Evolutionary conservation across 2,888 invertebrate species (phyloP), one percentile per base, ranked within the genome.

Genomic region (Formica aserva): DNA sequence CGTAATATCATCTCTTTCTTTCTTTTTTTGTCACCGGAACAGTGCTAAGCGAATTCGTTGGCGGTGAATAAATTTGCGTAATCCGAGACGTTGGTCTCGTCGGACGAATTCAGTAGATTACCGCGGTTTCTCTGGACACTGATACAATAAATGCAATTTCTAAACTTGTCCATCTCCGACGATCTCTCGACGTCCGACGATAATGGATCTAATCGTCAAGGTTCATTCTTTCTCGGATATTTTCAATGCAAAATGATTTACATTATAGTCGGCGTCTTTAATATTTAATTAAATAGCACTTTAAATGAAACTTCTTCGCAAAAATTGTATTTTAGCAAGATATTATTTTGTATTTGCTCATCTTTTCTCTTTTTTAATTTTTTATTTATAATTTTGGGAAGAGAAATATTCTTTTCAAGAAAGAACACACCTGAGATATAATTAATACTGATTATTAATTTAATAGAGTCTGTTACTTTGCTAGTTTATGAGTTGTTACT

Each of bases 31-130:
- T 72, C 29, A 26, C 26, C 18, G 55, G 26, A 29, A 48, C 22
- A 41, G 41, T 26, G 72, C 26, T 67, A 74, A 78, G 63, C 52
- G 83, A 67, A 85, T 85, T 85, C 48, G 60, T 83, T 82, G 65
- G 55, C 6, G 80, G 26, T 35, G 82, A 82, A 83, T 85, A 85
- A 77, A 85, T 85, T 85, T 83, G 35, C 83, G 66, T 85, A 85
- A 85, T 85, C 67, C 69, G 32, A 69, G 62, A 66, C 60, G 69
- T 52, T n/a, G 48, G 8, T 52, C 45, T 72, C 26, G 22, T 41
- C 76, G 26, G 29, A 26, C 48, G 55, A 75, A 82, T 75, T 62
- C 57, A n/a, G 22, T 69, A 55, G 63, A 65, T 67, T 62, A 63
- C 75, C 55, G 66, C 26, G 18, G 32, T 13, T 78, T 22, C 45